phyloP scores from a whole-genome alignment of 2,797 vertebrate genomes.

The Carduelis carduelis region DNA sequence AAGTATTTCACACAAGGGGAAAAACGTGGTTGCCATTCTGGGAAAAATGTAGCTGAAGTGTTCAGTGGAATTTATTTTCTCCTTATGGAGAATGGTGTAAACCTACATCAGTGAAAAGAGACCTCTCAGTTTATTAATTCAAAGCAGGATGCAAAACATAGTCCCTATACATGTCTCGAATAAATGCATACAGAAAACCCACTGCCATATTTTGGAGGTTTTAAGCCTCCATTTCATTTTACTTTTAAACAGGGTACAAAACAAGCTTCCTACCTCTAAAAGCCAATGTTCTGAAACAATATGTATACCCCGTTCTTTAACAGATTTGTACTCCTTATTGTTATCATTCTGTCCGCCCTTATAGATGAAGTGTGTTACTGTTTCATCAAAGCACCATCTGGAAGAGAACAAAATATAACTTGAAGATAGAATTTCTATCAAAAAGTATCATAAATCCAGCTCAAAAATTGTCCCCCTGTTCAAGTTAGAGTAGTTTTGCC shows the following conservation, averaged over 20 bases:
- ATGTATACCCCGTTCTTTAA: slow-evolving; percentile 88
- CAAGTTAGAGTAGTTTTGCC: not conserved
- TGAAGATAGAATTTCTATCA: not conserved
- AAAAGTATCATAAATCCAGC: not conserved
- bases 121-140: not conserved
- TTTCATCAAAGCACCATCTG: slow-evolving; percentile 94
- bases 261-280: slow-evolving; percentile 80
- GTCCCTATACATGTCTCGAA: not conserved
- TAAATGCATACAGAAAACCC: not conserved
- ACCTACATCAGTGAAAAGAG: not conserved
- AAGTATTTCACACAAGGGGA: not conserved
- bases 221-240: not conserved
- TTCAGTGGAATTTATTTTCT: not conserved
- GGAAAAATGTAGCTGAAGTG: not conserved
- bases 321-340: slow-evolving; percentile 90
- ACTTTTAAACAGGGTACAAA: not conserved
- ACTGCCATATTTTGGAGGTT: not conserved
- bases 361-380: slow-evolving; percentile 96
- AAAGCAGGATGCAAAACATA: not conserved
- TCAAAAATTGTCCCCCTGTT: not conserved
- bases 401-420: not conserved
- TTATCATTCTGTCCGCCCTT: slow-evolving; percentile 91
- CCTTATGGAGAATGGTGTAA: not conserved
- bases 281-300: slow-evolving; percentile 97
- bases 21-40: not conserved